Evolutionary conservation across 2,888 invertebrate genomes (phyloP), one percentile per base, ranked within the genome.

Genomic region (Alloscopus bannaensis): DNA sequence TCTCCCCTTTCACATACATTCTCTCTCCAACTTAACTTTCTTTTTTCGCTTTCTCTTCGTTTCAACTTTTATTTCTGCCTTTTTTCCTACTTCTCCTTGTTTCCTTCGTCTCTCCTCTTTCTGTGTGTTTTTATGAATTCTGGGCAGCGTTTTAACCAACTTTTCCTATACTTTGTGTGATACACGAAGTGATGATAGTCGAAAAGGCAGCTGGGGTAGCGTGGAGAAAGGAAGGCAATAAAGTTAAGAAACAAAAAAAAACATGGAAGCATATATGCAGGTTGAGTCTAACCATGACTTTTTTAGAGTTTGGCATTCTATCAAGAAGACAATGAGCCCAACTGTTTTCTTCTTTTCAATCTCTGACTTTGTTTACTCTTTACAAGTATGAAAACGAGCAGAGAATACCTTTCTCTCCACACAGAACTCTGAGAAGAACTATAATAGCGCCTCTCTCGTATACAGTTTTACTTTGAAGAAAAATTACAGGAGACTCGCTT

Each of bases 361-460:
- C 76, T 68, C 68, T 66, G 36, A 68, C 76, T 76, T 76, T 76
- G 76, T 76, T 73, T 73, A 73, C 73, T 73, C 73, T 73, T 62
- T 64, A 31, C 22, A 55, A 57, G 40, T 36, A 22, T 6, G 18
- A 4, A 11, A 57, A 29, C 31, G 60, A 71, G 50, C 64, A 24
- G 70, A 45, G 64, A 26, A 18, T 72, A 55, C 40, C 20, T 62
- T 20, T 20, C 64, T 73, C 29, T 29, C n/a, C 52, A 50, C 62
- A 72, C 64, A 60, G 64, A 59, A 62, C 26, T 47, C 18, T 47
- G 47, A 13, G 11, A 47, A n/a, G n/a, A n/a, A n/a, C n/a, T n/a
- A n/a, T n/a, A n/a, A n/a, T n/a, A n/a, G n/a, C n/a, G n/a, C n/a
- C n/a, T n/a, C n/a, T n/a, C n/a, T n/a, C n/a, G n/a, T n/a, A n/a